Evolutionary conservation across 37 sponge, comb jelly and placozoan species (phyloP), one percentile per base, ranked within the genome.

Genomic region (Halisarca cf. caerulea): DNA sequence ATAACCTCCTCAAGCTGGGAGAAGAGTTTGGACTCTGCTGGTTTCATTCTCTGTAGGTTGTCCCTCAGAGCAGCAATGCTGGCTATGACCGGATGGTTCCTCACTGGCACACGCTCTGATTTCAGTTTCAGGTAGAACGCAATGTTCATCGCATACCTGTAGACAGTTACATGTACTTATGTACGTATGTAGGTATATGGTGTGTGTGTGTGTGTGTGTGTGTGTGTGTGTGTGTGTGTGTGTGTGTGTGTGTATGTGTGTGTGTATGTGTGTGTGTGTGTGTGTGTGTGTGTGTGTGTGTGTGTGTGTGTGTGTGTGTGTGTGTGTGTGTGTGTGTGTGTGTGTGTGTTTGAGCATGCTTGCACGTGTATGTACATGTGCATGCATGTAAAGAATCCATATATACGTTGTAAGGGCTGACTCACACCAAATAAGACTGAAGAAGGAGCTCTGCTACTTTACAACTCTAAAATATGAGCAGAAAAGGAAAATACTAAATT

Each of bases 121-220:
- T 88, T 88, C 55, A 96, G 70, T 58, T 60, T 73, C 40, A 96
- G 83, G 68, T 89, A 96, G 60, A 83, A 93, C 75, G 90, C 54
- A 2, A 88, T 58, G 66, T 94, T 91, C 15, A 91, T 24, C 32
- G 84, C 86, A 66, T 91, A 94, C 43, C 88, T 92, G 39, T 1
- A 66, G n/a, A n/a, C n/a, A n/a, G n/a, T n/a, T n/a, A n/a, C n/a
- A n/a, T n/a, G n/a, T n/a, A n/a, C n/a, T n/a, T n/a, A n/a, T n/a
- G 79, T 42, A 43, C 7, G 74, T 28, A 32, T 73, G 74, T 47
- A 47, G 11, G 51, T 47, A 47, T 47, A 11, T 6, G n/a, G 74
- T 73, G 74, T 73, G 74, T 73, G 74, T 73, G 74, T 28, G 80
- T 7, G 57, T 9, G 74, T 9, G 38, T 73, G 74, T 9, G 74